Evolutionary conservation across 2,113 vertebrate species (phyloP).

Genomic region (Sylvilagus bachmani): DNA sequence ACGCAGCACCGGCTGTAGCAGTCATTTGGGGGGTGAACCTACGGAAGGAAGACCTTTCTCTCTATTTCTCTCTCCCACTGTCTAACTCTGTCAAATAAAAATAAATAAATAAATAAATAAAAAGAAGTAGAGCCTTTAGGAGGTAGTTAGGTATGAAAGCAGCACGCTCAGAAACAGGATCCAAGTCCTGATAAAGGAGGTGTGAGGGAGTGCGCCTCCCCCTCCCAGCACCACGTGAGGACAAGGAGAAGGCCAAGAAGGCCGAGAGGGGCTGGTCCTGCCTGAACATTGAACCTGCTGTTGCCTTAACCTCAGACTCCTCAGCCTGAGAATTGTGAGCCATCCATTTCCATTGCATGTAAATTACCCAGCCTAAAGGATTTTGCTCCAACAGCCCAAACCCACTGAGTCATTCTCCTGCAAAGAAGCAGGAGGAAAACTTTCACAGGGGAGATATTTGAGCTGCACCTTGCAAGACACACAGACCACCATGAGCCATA

Average conservation of each 20-base stretch:
- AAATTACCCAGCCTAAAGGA: not conserved
- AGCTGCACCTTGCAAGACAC: not conserved
- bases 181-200: not conserved
- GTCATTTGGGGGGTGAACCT: no score
- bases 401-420: not conserved
- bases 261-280: not conserved
- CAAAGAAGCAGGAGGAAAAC: not conserved
- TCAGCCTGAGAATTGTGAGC: not conserved
- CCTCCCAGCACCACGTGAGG: not conserved
- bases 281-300: no score
- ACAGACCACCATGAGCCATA: not conserved
- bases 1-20: no score
- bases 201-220: not conserved
- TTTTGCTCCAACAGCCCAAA: not conserved
- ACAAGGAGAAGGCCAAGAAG: not conserved
- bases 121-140: not conserved
- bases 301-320: not conserved
- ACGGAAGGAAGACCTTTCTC: no score
- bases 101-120: no score
- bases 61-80: no score
- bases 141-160: not conserved
- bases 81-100: no score
- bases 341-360: not conserved
- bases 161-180: not conserved
- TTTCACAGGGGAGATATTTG: not conserved